These are phyloP conservation scores for Eulimnadia texana DNA, from an alignment of 1,140 invertebrate genomes.

Conservation along the genomic window DNA sequence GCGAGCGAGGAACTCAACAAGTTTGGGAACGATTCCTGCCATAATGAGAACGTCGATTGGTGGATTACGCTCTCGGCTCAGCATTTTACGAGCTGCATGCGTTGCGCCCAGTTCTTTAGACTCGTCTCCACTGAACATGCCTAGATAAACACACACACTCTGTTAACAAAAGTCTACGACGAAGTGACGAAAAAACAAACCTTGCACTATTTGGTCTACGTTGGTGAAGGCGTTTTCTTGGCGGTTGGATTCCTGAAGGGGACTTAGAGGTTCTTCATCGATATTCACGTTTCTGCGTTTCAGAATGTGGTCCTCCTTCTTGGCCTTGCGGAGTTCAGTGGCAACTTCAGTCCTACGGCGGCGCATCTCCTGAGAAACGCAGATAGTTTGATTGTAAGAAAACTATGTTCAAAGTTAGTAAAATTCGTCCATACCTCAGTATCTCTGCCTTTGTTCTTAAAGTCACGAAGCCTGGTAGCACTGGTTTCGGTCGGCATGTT, in stretches of 20 bases:
- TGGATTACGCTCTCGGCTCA: constrained; percentile 82
- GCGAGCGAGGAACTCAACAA: constrained; percentile 58
- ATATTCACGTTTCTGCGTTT: constrained; percentile 76
- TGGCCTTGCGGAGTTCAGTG: constrained; percentile 78
- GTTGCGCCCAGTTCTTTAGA: constrained; percentile 46
- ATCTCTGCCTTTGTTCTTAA: constrained; percentile 34
- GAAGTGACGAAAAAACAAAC: too few relatives aligned
- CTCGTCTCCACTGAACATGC: constrained; percentile 45
- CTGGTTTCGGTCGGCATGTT: constrained; percentile 23
- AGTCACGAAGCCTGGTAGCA: constrained; percentile 25
- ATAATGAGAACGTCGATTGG: constrained; percentile 83
- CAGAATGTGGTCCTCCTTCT: constrained; percentile 87
- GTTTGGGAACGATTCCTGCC: constrained; percentile 68
- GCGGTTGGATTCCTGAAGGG: constrained; percentile 37
- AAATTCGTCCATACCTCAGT: constrained; percentile 27
- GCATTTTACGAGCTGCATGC: constrained; percentile 67
- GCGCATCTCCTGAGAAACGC: constrained; percentile 54
- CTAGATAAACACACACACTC: constrained; percentile 22
- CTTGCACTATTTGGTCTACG: constrained; percentile 24
- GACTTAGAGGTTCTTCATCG: constrained; percentile 34
- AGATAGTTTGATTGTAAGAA: background rate
- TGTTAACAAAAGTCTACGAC: background rate
- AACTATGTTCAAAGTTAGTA: background rate
- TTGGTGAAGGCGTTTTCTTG: constrained; percentile 26
- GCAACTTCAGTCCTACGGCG: constrained; percentile 71